Percentiles rank a stretch among this genome's conserved stretches.
These are phyloP conservation scores for Pyrgus malvae DNA, from an alignment of 2,888 invertebrate species.

Conservation along the genomic window DNA sequence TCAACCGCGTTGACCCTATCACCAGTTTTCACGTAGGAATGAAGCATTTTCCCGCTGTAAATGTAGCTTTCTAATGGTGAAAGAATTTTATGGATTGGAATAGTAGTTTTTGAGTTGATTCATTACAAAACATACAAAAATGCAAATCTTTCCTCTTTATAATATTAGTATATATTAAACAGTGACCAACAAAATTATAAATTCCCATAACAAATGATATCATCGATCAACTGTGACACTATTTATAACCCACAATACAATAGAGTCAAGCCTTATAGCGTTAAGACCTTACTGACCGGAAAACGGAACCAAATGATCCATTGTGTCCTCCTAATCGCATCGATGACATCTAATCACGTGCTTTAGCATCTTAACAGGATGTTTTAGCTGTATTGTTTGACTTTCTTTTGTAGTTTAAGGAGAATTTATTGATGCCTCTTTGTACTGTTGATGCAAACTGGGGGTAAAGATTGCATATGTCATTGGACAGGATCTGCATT, in stretches of 20 bases:
- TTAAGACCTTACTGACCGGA: conserved; percentile 17
- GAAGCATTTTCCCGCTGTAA: too few species aligned
- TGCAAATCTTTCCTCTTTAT: not conserved
- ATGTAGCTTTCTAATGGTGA: too few species aligned
- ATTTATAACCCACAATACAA: not conserved
- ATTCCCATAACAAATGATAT: conserved; percentile 9
- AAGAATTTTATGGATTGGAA: too few species aligned
- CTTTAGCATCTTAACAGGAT: not conserved
- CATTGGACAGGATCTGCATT: too few species aligned
- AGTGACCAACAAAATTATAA: not conserved
- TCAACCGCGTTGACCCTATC: too few species aligned
- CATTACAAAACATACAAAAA: not conserved
- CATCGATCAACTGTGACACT: not conserved
- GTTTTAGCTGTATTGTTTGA: not conserved
- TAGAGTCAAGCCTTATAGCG: conserved; percentile 7
- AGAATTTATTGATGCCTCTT: too few species aligned
- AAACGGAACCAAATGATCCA: conserved; percentile 32
- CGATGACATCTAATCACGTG: conserved; percentile 17
- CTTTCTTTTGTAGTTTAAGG: not conserved
- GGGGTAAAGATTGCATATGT: too few species aligned
- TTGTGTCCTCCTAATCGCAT: conserved; percentile 33
- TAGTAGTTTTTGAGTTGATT: too few species aligned
- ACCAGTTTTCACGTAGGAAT: too few species aligned
- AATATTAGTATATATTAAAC: not conserved
- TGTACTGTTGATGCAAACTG: too few species aligned